Evolutionary conservation across 2,888 invertebrate genomes (phyloP).

Genomic region (Caradrina clavipalpis): DNA sequence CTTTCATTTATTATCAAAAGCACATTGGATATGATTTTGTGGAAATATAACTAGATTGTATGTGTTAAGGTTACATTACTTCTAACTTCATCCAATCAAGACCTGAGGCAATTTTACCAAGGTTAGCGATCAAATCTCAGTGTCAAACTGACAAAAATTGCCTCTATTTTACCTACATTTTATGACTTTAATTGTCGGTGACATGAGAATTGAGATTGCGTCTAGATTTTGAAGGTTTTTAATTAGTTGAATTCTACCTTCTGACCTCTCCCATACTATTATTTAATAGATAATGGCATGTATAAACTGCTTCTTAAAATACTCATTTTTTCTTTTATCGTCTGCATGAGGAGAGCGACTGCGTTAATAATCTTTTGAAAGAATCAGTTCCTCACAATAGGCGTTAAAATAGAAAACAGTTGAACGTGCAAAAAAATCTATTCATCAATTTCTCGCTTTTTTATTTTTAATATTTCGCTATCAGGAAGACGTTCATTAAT

Average conservation of each 20-base stretch:
- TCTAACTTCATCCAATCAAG: neutral
- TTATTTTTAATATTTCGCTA: conserved; percentile 65
- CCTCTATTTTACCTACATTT: no score
- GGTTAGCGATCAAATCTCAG: no score
- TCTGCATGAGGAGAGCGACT: conserved; percentile 65
- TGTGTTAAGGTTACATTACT: neutral
- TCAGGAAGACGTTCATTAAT: conserved; percentile 25
- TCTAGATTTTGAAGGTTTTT: no score
- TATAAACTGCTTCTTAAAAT: conserved; percentile 1
- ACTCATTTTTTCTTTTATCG: conserved; percentile 32
- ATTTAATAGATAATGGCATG: no score
- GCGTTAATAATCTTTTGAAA: conserved; percentile 75
- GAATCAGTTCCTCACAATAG: conserved; percentile 78
- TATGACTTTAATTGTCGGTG: no score
- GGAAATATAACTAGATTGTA: neutral
- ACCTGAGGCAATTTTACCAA: neutral
- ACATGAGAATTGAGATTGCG: no score
- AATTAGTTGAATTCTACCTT: no score
- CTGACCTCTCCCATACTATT: no score
- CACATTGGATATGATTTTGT: neutral
- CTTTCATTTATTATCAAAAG: neutral
- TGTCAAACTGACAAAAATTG: no score
- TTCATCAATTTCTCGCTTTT: conserved; percentile 74
- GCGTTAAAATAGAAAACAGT: conserved; percentile 74
- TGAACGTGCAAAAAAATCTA: conserved; percentile 61